Conservation (phyloP, 2,113 vertebrate genomes). For the Phrynosoma blainvillii region DNA sequence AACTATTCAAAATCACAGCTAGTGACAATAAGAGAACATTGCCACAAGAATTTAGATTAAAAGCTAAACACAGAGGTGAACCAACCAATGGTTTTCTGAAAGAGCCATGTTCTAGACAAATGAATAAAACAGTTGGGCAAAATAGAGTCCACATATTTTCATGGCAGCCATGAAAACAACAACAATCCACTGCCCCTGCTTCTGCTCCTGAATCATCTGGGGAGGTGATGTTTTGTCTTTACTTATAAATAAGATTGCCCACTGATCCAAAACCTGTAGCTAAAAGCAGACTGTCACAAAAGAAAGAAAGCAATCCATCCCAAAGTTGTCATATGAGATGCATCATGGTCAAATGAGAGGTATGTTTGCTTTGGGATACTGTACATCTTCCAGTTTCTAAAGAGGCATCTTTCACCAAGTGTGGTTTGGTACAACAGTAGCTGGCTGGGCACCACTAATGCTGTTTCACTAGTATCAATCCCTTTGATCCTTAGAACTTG, state of each 20-base stretch:
- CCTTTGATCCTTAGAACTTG: neutral
- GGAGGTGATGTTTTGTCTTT: no score
- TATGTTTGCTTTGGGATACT: neutral
- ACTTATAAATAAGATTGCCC: no score
- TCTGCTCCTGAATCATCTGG: no score
- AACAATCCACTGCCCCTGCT: neutral
- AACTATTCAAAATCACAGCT: no score
- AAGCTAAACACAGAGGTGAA: neutral
- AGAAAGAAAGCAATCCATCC: neutral
- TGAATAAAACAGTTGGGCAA: neutral
- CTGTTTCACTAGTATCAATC: neutral
- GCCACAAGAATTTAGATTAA: neutral
- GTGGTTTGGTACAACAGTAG: neutral
- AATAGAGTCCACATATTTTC: neutral
- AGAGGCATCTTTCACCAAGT: neutral
- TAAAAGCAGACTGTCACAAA: neutral
- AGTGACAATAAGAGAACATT: no score
- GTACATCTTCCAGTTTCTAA: neutral
- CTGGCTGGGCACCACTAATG: no score
- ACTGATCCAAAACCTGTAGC: no score
- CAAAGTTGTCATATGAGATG: no score
- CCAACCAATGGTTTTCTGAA: neutral
- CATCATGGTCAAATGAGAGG: no score
- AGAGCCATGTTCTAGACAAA: neutral
- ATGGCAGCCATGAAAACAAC: neutral